These are phyloP conservation scores for Agrenia bidenticulata DNA, from an alignment of 2,888 invertebrate species.

Conservation along the genomic window DNA sequence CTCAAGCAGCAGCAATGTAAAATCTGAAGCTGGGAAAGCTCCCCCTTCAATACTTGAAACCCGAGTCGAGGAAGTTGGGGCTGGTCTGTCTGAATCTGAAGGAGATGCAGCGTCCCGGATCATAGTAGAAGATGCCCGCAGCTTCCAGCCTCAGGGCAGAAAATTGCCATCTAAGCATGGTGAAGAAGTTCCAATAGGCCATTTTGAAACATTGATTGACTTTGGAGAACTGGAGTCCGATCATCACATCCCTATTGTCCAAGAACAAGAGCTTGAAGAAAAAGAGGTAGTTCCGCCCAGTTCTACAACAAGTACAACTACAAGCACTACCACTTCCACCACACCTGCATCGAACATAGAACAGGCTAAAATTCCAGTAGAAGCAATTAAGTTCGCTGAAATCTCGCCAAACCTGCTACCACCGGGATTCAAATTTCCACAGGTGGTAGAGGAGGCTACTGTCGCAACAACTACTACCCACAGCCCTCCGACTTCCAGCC, in stretches of 20 bases:
- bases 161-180: constrained; percentile 37
- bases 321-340: constrained; percentile 46
- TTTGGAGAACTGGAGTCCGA: constrained; percentile 31
- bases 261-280: constrained; percentile 20
- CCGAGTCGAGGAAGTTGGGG: not conserved
- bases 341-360: constrained; percentile 53
- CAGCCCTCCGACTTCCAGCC: constrained; percentile 55
- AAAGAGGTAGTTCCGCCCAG: constrained; percentile 6
- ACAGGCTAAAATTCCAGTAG: constrained; percentile 60
- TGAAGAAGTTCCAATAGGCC: constrained; percentile 28
- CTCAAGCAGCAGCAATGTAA: constrained; percentile 2
- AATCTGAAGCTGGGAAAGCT: too few relatives aligned
- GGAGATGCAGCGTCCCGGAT: too few relatives aligned
- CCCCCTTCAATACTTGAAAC: not conserved
- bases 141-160: constrained; percentile 3
- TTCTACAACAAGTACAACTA: constrained; percentile 16
- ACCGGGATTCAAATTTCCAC: constrained; percentile 37
- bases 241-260: constrained; percentile 27
- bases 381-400: constrained; percentile 30
- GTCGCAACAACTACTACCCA: constrained; percentile 37
- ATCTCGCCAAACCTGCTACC: constrained; percentile 35
- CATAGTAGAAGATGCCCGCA: not conserved
- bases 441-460: constrained; percentile 29
- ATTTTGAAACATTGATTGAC: constrained; percentile 42
- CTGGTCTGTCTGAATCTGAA: too few relatives aligned